Evolutionary conservation across 2,113 vertebrate species (phyloP).

Genomic region (Psephotus haematonotus): DNA sequence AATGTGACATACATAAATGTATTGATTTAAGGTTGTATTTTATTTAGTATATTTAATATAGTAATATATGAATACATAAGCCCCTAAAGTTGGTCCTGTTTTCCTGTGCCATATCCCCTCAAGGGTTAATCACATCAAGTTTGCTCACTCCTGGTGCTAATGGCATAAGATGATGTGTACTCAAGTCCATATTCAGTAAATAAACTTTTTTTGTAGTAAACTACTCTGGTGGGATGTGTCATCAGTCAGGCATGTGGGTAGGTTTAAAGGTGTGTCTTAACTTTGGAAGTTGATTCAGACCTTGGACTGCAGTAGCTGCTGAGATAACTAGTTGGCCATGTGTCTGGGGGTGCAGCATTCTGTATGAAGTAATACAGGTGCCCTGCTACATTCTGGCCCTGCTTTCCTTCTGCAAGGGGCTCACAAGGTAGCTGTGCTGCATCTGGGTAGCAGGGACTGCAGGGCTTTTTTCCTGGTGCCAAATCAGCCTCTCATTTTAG

Average conservation of each 20-base stretch:
- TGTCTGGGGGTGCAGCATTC: background rate
- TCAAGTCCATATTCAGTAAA: background rate
- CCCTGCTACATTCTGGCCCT: background rate
- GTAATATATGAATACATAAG: background rate
- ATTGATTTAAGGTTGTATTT: background rate
- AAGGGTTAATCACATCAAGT: background rate
- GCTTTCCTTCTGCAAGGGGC: background rate
- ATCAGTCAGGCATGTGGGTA: background rate
- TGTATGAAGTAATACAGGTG: background rate
- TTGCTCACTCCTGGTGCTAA: background rate
- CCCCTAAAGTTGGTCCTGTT: background rate
- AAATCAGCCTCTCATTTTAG: background rate
- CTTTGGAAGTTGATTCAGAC: background rate
- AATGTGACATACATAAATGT: background rate
- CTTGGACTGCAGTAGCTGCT: background rate
- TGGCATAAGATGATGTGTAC: background rate
- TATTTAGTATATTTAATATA: background rate
- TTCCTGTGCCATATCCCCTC: background rate
- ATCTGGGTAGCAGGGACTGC: background rate
- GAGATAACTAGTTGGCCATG: background rate
- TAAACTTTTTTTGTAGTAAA: slow-evolving; percentile 45
- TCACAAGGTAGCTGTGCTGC: background rate
- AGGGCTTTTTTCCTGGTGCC: background rate
- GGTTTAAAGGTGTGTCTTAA: background rate
- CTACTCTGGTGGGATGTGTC: background rate